Conservation (phyloP, 1,140 invertebrate species). For the Bombus waltoni region DNA sequence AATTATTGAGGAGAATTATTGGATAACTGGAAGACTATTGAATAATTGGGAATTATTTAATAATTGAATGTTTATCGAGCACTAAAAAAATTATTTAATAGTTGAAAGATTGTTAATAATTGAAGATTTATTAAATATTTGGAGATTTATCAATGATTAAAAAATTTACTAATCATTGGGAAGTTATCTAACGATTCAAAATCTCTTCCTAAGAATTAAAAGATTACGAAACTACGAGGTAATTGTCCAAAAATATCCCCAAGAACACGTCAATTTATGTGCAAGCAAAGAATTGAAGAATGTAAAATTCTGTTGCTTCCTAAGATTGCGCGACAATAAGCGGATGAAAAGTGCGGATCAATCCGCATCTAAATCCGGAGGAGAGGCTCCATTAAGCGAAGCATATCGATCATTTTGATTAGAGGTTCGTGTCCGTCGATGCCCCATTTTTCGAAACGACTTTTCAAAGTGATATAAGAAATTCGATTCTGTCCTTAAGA, state of each 20-base stretch:
- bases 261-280: not conserved
- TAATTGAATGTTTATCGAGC: too few relatives aligned
- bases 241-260: not conserved
- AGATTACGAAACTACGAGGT: not conserved
- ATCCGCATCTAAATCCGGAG: not conserved
- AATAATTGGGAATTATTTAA: too few relatives aligned
- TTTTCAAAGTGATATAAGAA: not conserved
- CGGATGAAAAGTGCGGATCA: not conserved
- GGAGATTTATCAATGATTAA: too few relatives aligned
- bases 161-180: too few relatives aligned
- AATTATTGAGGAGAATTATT: too few relatives aligned
- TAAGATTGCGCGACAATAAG: constrained; percentile 33
- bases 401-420: not conserved
- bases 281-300: not conserved
- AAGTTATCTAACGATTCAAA: not conserved
- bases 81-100: too few relatives aligned
- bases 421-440: not conserved
- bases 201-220: not conserved
- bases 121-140: too few relatives aligned
- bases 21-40: too few relatives aligned
- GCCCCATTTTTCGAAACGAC: not conserved
- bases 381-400: not conserved
- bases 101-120: too few relatives aligned
- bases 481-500: not conserved
- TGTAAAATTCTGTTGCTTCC: not conserved